Base-by-base conservation (phyloP, 1,140 invertebrate species). In the Euglossa dilemma region DNA sequence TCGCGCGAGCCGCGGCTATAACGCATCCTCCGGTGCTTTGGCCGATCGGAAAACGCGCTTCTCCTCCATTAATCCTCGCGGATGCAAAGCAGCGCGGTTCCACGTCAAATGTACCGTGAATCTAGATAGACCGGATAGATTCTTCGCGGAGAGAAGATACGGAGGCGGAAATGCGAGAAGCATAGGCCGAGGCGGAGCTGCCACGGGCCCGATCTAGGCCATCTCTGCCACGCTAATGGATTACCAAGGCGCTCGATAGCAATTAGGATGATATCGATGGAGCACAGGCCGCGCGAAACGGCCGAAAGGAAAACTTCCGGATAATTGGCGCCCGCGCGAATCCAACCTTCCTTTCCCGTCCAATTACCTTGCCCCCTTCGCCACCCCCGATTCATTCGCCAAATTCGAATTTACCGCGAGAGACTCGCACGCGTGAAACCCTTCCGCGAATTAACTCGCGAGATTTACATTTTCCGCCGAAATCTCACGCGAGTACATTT, bases 221-320 rank as follows among this genome's bases (percentile, higher is more conserved):
- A 79, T 71, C 66, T 71, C 54, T 59, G 54, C 11, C 56, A 12
- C 71, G 77, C 77, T 79, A 79, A 79, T 79, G 77, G 77, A 79
- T 79, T 79, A 79, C 77, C 25, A 54, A 61, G 77, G 56, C 66
- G 66, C 28, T 61, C 77, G 66, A 79, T 79, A 79, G 66, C 77
- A 79, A 71, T 79, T 79, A 71, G 66, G 77, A 71, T 79, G 56
- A 70, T 79, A 79, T 69, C 66, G 66, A 71, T 0, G 75, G n/a
- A 14, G 28, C 28, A 36, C 20, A 25, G n/a, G n/a, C n/a, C 45
- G 14, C 25, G 67, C 25, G n/a, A 79, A 79, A 69, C 43, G 54
- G 25, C 11, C 64, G 63, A 54, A 43, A 45, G 28, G 61, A 69
- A 78, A 66, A 67, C 52, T 78, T 69, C 14, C 52, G 43, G 23